Conservation (phyloP, 2,113 vertebrate species). For the Clarias batrachus region DNA sequence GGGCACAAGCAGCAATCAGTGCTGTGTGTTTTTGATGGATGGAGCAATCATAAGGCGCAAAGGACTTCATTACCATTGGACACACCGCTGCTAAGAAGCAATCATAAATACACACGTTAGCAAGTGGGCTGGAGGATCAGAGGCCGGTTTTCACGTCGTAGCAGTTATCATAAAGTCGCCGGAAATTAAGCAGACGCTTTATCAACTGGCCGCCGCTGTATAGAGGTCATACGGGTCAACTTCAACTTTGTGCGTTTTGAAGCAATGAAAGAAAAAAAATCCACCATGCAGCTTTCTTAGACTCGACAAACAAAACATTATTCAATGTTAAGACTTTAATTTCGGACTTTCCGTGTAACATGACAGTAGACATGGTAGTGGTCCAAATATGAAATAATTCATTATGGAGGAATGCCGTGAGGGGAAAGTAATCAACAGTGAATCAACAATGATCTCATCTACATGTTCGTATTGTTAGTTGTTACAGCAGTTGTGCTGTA, state of each 20-base stretch:
- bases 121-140: conserved; percentile 55
- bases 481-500: background rate
- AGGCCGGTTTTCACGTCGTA: conserved; percentile 19
- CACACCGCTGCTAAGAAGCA: conserved; percentile 73
- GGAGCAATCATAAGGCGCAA: conserved; percentile 76
- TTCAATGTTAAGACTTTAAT: conserved; percentile 25
- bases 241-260: conserved; percentile 14
- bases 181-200: conserved; percentile 65
- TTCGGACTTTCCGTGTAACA: background rate
- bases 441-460: too few species aligned
- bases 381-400: background rate
- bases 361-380: background rate
- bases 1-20: conserved; percentile 49
- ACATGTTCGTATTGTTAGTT: too few species aligned
- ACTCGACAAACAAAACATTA: conserved; percentile 12
- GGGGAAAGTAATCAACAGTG: background rate
- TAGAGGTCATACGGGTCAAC: conserved; percentile 40
- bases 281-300: background rate
- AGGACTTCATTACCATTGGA: conserved; percentile 77
- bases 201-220: conserved; percentile 57
- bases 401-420: too few species aligned
- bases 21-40: conserved; percentile 70
- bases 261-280: background rate
- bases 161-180: conserved; percentile 73
- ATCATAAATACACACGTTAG: conserved; percentile 65